Conservation (phyloP, 2,113 vertebrate species). For the Xenotilapia longispinis region DNA sequence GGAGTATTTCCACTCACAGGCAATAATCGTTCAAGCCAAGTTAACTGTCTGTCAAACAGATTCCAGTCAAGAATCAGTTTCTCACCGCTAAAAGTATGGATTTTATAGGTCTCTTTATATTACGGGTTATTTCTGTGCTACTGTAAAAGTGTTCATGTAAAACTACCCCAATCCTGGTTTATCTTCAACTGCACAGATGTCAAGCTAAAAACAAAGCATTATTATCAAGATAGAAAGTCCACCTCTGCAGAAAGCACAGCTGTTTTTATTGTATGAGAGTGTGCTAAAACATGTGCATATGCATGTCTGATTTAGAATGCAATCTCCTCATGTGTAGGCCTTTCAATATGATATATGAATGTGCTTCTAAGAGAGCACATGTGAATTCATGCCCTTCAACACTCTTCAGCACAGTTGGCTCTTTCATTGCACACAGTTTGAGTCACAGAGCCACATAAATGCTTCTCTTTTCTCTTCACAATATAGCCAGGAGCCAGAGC, state of each 20-base stretch:
- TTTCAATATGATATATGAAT: neutral
- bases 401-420: conserved; percentile 22
- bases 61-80: neutral
- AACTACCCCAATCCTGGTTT: neutral
- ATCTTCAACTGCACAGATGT: neutral
- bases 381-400: conserved; percentile 43
- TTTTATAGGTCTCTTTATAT: neutral
- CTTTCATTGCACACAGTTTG: conserved; percentile 37
- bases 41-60: conserved; percentile 41
- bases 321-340: neutral
- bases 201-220: conserved; percentile 2
- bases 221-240: neutral
- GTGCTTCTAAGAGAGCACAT: neutral
- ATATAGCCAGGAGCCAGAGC: conserved; percentile 33
- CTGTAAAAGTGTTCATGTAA: neutral
- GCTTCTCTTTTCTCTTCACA: conserved; percentile 24
- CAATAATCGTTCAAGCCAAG: conserved; percentile 21
- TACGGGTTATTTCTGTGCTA: neutral
- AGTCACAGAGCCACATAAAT: conserved; percentile 17
- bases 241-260: neutral
- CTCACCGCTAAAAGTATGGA: neutral
- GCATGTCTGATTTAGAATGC: neutral
- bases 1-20: conserved; percentile 43
- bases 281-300: neutral
- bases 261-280: neutral